Conservation (phyloP, 2,113 vertebrate genomes). For the Cricetomys ansorgei region DNA sequence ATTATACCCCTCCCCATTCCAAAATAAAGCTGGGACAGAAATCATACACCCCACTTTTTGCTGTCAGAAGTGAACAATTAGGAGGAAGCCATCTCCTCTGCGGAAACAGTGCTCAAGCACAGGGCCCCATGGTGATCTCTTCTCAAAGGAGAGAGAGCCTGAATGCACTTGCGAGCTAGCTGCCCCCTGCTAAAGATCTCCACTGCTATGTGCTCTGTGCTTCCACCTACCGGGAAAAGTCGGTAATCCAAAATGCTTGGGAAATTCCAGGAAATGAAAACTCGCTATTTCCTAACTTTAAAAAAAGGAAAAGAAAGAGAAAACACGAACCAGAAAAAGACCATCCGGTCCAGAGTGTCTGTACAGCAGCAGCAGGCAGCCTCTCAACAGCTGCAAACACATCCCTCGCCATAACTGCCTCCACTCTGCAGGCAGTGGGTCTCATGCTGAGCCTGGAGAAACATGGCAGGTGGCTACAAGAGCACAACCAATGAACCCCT, state of each 20-base stretch:
- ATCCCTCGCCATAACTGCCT: neutral
- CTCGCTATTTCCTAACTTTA: neutral
- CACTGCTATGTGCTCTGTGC: neutral
- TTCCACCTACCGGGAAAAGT: slow-evolving; percentile 74
- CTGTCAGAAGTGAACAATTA: neutral
- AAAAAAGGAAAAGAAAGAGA: neutral
- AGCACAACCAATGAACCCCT: neutral
- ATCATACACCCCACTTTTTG: neutral
- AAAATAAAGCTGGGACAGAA: neutral
- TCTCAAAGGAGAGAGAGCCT: neutral
- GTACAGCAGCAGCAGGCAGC: neutral
- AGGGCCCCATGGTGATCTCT: neutral
- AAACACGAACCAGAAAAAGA: neutral
- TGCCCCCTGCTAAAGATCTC: neutral
- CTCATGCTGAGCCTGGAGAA: slow-evolving; percentile 28
- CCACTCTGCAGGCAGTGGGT: neutral
- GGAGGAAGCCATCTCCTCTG: neutral
- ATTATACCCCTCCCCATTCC: neutral
- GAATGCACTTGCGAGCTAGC: neutral
- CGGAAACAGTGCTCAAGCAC: neutral
- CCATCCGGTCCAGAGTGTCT: neutral
- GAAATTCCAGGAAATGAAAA: slow-evolving; percentile 19
- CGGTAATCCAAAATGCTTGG: neutral
- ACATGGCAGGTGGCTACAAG: neutral
- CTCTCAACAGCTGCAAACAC: slow-evolving; percentile 57